These are phyloP conservation scores for Notospermus geniculatus DNA, from an alignment of 1,140 invertebrate genomes.

Conservation along the genomic window DNA sequence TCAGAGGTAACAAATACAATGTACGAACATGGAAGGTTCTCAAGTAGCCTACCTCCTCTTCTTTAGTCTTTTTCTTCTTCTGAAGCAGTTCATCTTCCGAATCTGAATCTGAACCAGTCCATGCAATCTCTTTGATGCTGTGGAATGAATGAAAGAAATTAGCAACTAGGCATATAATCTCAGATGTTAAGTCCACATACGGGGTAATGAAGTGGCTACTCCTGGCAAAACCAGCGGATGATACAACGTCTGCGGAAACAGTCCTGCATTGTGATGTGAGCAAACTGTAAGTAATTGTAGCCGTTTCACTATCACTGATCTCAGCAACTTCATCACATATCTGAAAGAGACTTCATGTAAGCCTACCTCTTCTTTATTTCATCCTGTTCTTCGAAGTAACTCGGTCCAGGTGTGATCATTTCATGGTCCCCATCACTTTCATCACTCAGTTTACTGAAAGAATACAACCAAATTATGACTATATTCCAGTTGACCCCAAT, in stretches of 20 bases:
- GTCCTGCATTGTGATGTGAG: too few relatives aligned
- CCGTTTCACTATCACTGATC: too few relatives aligned
- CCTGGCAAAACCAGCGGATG: too few relatives aligned
- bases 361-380: conserved; percentile 66
- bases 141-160: too few relatives aligned
- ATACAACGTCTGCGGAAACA: too few relatives aligned
- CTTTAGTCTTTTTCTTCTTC: conserved; percentile 64
- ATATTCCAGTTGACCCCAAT: background rate
- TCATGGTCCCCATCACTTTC: conserved; percentile 17
- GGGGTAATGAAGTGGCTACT: too few relatives aligned
- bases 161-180: too few relatives aligned
- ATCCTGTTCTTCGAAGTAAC: conserved; percentile 70
- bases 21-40: background rate
- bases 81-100: conserved; percentile 57
- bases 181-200: too few relatives aligned
- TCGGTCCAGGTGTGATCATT: conserved; percentile 16
- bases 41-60: conserved; percentile 59
- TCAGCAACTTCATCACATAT: conserved; percentile 1
- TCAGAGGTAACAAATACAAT: too few relatives aligned
- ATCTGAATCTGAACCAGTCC: conserved; percentile 28
- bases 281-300: too few relatives aligned
- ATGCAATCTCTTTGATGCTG: conserved; percentile 45
- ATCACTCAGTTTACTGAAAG: conserved; percentile 22
- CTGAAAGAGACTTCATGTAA: too few relatives aligned
- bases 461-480: conserved; percentile 10